phyloP scores from a whole-genome alignment of 2,888 invertebrate species.

The Marasmarcha lunaedactyla region DNA sequence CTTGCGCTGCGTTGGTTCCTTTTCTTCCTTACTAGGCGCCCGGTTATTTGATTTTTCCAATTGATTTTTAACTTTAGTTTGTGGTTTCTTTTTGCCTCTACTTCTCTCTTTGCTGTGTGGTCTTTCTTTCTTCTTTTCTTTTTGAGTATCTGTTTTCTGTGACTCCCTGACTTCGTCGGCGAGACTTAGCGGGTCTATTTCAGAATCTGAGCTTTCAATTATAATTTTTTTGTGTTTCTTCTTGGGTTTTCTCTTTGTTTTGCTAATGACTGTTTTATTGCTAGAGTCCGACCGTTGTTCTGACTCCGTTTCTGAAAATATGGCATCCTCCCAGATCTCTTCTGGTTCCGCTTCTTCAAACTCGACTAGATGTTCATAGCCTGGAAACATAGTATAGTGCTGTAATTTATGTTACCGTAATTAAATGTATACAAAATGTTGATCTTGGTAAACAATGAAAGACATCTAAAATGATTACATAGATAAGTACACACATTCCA shows the following conservation, averaged over 20 bases:
- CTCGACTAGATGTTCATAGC: conserved; percentile 59
- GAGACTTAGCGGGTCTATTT: conserved; percentile 39
- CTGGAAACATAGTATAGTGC: conserved; percentile 25
- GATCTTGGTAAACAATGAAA: no score
- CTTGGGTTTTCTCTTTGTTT: conserved; percentile 28
- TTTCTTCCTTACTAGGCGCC: conserved; percentile 12
- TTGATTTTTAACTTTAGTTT: conserved; percentile 14
- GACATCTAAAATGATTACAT: no score
- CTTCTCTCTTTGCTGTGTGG: conserved; percentile 43
- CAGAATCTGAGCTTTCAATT: conserved; percentile 26
- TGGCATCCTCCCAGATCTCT: conserved; percentile 34
- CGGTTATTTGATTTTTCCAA: conserved; percentile 16
- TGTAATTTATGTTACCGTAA: no score
- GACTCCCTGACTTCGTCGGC: conserved; percentile 29
- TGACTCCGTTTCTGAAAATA: conserved; percentile 15
- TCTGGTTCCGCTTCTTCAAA: conserved; percentile 43
- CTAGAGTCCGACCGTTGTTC: conserved; percentile 16
- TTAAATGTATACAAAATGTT: no score
- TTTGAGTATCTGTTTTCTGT: conserved; percentile 34
- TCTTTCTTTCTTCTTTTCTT: conserved; percentile 36
- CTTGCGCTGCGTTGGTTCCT: conserved; percentile 7
- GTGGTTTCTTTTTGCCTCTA: conserved; percentile 21
- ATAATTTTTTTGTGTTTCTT: conserved; percentile 16
- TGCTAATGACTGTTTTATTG: conserved; percentile 18
- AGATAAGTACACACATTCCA: no score